Base-by-base conservation (phyloP, 2,888 invertebrate genomes). In the Tetragonisca angustula region DNA sequence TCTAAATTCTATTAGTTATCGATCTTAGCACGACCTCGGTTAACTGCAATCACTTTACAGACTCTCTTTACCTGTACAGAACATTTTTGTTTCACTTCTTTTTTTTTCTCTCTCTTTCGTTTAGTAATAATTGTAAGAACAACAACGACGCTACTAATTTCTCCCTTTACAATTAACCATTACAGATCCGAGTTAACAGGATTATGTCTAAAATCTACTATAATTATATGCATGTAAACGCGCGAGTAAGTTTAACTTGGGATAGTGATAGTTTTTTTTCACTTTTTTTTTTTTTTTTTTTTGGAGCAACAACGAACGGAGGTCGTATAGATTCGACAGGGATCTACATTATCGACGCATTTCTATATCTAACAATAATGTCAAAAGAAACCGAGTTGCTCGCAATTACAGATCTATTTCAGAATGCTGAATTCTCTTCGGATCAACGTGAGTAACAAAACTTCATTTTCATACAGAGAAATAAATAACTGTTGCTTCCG, bases 61-160 rank as follows among this genome's bases (percentile, higher is more conserved):
- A 87, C 76, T 76, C 64, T 87, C 73, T 69, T 83, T 71, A 79
- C 70, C 86, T 89, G 87, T 89, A 89, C 87, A 87, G 84, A 89
- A 89, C 87, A 83, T 78, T 78, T 27, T 74, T 73, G 19, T 74
- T 49, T 77, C 15, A n/a, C n/a, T 52, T 27, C 27, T 27, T 27
- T 56, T 9, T 43, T 43, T 43, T 9, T 9, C 9, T 43, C 9
- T 43, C 43, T 27, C 17, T 15, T 6, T 78, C 32, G 36, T 64
- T 68, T 73, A 56, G 15, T 70, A 64, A 72, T 71, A 74, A 86
- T 79, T 69, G 76, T 79, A 71, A 71, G 79, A 77, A 81, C 79
- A 86, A 88, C 79, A 83, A 81, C 76, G 81, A 83, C 69, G 52
- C 84, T 88, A 88, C 75, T 69, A 21, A 62, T 70, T 76, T 67